Conservation (phyloP, 2,113 vertebrate genomes). For the Trichechus manatus region DNA sequence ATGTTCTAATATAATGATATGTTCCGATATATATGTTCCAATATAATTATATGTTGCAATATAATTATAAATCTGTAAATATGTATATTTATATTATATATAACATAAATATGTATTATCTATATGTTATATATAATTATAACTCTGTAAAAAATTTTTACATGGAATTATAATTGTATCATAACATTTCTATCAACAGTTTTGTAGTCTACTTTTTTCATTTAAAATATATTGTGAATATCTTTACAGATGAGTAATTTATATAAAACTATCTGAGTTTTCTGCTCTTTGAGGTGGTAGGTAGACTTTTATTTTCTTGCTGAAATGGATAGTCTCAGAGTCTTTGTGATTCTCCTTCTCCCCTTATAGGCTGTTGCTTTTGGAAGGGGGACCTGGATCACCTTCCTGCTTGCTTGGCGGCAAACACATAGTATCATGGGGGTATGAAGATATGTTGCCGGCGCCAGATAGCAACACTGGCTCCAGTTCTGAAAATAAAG, state of each 20-base stretch:
- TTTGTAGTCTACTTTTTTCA: constrained; percentile 46
- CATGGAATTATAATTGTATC: neutral
- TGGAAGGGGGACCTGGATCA: constrained; percentile 98
- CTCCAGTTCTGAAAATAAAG: constrained; percentile 95
- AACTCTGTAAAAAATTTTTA: too few species aligned
- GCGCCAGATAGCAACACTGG: constrained; percentile 94
- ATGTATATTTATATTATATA: neutral
- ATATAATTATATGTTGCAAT: too few species aligned
- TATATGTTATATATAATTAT: neutral
- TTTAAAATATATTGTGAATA: neutral
- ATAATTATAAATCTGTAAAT: too few species aligned
- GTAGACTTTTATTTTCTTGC: neutral
- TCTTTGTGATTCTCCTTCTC: constrained; percentile 54
- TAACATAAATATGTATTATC: neutral
- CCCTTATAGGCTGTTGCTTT: constrained; percentile 92
- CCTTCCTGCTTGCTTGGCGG: constrained; percentile 97
- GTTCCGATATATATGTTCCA: too few species aligned
- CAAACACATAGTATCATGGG: constrained; percentile 99
- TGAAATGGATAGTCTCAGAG: neutral
- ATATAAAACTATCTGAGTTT: neutral
- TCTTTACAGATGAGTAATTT: constrained; percentile 20
- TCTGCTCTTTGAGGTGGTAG: constrained; percentile 16
- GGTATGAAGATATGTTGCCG: constrained; percentile 98
- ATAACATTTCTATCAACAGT: constrained; percentile 16
- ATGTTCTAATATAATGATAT: too few species aligned